A percentile compares a stretch with the other conserved stretches of the same genome.
These are phyloP conservation scores for Lethocerus indicus DNA, from an alignment of 1,140 invertebrate species.

Conservation along the genomic window DNA sequence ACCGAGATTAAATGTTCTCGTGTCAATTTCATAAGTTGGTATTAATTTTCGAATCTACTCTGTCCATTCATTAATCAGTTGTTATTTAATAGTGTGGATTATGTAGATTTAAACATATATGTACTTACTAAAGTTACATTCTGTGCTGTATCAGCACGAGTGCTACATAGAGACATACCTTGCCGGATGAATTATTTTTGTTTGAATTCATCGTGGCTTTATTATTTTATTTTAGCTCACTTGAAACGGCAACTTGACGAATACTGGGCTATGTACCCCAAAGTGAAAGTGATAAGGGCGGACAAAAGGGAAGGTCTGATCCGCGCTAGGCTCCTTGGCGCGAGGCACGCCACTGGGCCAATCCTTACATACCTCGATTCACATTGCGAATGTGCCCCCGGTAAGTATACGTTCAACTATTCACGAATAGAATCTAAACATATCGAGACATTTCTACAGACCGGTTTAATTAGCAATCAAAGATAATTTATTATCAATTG, in stretches of 20 bases:
- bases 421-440: too few relatives aligned
- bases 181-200: not conserved
- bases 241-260: conserved; percentile 80
- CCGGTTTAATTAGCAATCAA: too few relatives aligned
- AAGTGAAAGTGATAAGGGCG: conserved; percentile 77
- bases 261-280: conserved; percentile 74
- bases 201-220: conserved; percentile 2
- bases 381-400: conserved; percentile 76
- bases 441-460: too few relatives aligned
- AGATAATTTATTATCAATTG: too few relatives aligned
- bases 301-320: conserved; percentile 84
- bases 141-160: not conserved
- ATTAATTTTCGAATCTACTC: too few relatives aligned
- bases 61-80: too few relatives aligned
- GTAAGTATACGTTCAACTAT: too few relatives aligned
- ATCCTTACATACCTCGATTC: conserved; percentile 94
- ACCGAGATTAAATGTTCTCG: too few relatives aligned
- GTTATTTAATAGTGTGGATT: too few relatives aligned
- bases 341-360: conserved; percentile 63
- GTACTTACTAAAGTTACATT: too few relatives aligned
- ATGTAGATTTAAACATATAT: too few relatives aligned
- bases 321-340: conserved; percentile 74
- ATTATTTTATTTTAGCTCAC: conserved; percentile 48
- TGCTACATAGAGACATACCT: not conserved
- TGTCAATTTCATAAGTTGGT: too few relatives aligned